Percentiles rank a stretch among this genome's conserved stretches.
Conservation (phyloP, 2,113 vertebrate species). For the Tragelaphus scriptus region DNA sequence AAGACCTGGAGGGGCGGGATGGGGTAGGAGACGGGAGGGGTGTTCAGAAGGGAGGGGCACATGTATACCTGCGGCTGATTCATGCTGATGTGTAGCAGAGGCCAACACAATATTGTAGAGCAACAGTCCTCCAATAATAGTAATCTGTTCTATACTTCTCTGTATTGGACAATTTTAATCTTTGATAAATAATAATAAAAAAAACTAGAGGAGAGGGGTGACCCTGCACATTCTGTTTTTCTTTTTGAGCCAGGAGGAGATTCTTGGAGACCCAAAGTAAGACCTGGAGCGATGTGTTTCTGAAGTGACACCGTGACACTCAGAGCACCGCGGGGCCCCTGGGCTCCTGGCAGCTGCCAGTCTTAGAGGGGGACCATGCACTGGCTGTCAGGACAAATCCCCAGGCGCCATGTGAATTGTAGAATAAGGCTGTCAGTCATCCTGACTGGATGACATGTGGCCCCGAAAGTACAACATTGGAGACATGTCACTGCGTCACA, state of each 20-base stretch:
- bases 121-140: background rate
- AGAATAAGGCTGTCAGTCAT: constrained; percentile 63
- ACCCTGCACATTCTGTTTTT: background rate
- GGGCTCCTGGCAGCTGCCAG: constrained; percentile 33
- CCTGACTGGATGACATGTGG: background rate
- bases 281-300: background rate
- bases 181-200: background rate
- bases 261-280: background rate
- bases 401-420: background rate
- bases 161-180: background rate
- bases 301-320: accelerated
- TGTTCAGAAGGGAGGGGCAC: background rate
- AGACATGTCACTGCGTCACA: constrained; percentile 14
- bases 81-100: background rate
- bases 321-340: accelerated
- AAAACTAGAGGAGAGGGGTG: background rate
- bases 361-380: constrained; percentile 25
- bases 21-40: background rate
- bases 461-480: constrained; percentile 37
- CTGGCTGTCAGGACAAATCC: constrained; percentile 55
- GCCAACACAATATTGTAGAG: background rate
- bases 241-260: background rate
- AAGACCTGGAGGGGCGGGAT: background rate
- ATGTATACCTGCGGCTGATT: background rate
- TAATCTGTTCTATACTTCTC: background rate